Evolutionary conservation across 2,113 vertebrate species (phyloP).

Genomic region (Hydropotes inermis): DNA sequence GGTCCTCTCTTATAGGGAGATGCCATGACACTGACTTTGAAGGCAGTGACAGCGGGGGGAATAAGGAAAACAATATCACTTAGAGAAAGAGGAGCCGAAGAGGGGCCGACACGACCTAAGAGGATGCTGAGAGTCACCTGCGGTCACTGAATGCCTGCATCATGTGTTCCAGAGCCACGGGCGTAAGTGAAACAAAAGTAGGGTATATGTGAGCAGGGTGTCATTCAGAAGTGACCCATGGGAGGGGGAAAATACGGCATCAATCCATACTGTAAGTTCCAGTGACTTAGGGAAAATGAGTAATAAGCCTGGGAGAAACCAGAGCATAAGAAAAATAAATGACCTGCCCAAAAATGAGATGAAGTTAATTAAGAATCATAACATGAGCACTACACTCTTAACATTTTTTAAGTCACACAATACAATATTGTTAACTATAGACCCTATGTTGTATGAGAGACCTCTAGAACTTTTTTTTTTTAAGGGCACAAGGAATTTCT

Average conservation of each 20-base stretch:
- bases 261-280: neutral
- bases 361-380: neutral
- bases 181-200: neutral
- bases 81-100: neutral
- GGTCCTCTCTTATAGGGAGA: neutral
- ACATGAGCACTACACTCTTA: neutral
- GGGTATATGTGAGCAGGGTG: neutral
- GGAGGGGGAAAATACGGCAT: neutral
- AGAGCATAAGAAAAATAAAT: neutral
- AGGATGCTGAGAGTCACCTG: neutral
- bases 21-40: neutral
- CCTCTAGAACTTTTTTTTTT: neutral
- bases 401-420: neutral
- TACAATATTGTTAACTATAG: neutral
- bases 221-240: neutral
- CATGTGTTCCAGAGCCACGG: neutral
- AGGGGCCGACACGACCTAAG: neutral
- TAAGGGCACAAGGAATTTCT: neutral
- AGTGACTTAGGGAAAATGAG: neutral
- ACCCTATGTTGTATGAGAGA: neutral
- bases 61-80: neutral
- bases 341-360: neutral
- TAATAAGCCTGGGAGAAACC: neutral
- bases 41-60: neutral
- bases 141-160: neutral